Evolutionary conservation across 2,888 invertebrate species (phyloP).

Genomic region (Zaprionus obscuricornis): DNA sequence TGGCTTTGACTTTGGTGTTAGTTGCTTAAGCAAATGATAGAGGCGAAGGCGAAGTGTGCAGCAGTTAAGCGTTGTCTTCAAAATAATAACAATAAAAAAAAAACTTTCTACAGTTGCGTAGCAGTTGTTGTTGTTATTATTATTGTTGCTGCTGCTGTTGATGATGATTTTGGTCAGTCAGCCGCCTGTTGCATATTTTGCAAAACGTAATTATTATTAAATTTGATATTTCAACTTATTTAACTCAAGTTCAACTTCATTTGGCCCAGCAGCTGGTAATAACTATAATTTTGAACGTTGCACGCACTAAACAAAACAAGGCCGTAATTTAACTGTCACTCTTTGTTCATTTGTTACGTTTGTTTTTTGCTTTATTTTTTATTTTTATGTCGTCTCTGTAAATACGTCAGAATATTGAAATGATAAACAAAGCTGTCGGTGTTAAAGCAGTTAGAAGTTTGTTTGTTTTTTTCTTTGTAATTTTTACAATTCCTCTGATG

Average conservation of each 20-base stretch:
- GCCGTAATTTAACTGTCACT: slow-evolving; percentile 26
- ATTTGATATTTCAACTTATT: slow-evolving; percentile 38
- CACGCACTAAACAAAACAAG: slow-evolving; percentile 15
- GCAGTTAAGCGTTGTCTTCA: slow-evolving; percentile 14
- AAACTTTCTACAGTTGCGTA: slow-evolving; percentile 70
- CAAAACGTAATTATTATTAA: slow-evolving; percentile 63
- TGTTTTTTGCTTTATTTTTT: background rate
- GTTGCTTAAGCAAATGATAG: background rate
- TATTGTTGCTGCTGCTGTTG: slow-evolving; percentile 3
- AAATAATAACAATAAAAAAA: slow-evolving; percentile 67
- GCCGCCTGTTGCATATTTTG: slow-evolving; percentile 44
- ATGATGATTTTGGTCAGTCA: slow-evolving; percentile 32
- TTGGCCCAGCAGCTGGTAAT: slow-evolving; percentile 40
- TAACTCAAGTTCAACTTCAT: slow-evolving; percentile 13
- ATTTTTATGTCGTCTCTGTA: background rate
- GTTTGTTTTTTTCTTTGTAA: no score
- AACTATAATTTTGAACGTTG: slow-evolving; percentile 41
- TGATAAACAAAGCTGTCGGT: slow-evolving; percentile 24
- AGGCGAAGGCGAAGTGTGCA: background rate
- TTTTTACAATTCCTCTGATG: background rate
- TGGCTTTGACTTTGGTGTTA: slow-evolving; percentile 47
- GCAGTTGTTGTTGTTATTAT: slow-evolving; percentile 36
- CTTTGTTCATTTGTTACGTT: slow-evolving; percentile 2
- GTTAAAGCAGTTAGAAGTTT: slow-evolving; percentile 1
- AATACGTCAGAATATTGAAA: slow-evolving; percentile 25